Conservation (phyloP, 2,888 invertebrate species). For the Hartigia nigra region DNA sequence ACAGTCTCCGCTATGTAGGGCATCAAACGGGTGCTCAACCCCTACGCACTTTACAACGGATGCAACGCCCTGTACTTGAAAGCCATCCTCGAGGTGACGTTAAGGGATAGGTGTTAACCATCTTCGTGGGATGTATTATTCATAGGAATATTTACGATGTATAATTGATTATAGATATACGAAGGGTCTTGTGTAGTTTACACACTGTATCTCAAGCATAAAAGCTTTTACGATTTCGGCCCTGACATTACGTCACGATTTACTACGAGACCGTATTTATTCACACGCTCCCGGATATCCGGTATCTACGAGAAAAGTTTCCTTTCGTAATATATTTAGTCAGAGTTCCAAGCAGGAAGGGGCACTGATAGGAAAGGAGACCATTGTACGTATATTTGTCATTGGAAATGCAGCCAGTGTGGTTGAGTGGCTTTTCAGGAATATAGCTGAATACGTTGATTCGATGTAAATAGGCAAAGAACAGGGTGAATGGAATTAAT, state of each 20-base stretch:
- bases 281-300: not conserved
- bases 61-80: not conserved
- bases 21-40: constrained; percentile 59
- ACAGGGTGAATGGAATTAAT: not conserved
- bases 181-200: not conserved
- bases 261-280: not conserved
- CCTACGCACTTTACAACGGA: constrained; percentile 46
- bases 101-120: not conserved
- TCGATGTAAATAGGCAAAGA: not conserved
- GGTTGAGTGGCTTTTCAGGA: not conserved
- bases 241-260: not conserved
- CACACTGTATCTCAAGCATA: not conserved
- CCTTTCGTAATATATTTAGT: not conserved
- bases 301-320: not conserved
- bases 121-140: not conserved
- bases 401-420: not conserved
- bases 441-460: not conserved
- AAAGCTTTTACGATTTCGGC: not conserved
- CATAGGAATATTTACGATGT: not conserved
- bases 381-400: not conserved
- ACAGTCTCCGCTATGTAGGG: constrained; percentile 50
- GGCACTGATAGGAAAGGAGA: not conserved
- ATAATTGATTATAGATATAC: not conserved
- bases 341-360: not conserved
- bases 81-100: not conserved